Base-by-base conservation (phyloP, 2,888 invertebrate species). In the Cepaea hortensis region DNA sequence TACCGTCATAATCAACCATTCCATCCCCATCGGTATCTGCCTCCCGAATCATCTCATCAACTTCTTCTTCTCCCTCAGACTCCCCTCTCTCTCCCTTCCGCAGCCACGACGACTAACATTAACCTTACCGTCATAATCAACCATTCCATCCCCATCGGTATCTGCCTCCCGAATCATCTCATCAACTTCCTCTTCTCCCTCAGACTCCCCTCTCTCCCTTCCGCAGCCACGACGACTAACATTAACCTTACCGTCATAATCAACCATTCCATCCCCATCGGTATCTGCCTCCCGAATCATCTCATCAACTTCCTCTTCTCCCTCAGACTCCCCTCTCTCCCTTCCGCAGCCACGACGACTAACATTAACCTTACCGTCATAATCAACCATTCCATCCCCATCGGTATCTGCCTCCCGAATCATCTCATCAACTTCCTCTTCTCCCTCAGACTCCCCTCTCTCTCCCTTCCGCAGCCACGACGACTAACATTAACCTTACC, bases 11-110 rank as follows among this genome's bases (percentile, higher is more conserved):
- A n/a, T 68, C 61, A 7, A 80, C 70, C 55, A 62, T 70, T 93
- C 99, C 99, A 95, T 99, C 99, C 95, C 98, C 98, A 95, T 99
- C 99, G 95, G 98, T 98, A 96, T 99, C 98, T 93, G 90, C 90
- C 61, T 89, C 90, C 82, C 88, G 85, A 76, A 90, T 90, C 90
- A 90, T 90, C 81, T 89, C 90, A 84, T 89, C 88, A 48, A 90
- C 88, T 75, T 90, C 90, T 80, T 90, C 88, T 72, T 87, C 88
- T 2, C 46, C 9, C 76, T 76, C 46, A 11, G 5, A 7, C 6
- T n/a, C 1, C 35, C 35, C n/a, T n/a, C 35, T 35, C 35, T 35
- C 35, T 35, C 35, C 1, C 20, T 46, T 6, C 15, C 70, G 23
- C 7, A 20, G n/a, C 23, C n/a, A 35, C 73, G 7, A 3, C 18